Evolutionary conservation across 2,113 vertebrate genomes (phyloP).

Genomic region (Progne subis): DNA sequence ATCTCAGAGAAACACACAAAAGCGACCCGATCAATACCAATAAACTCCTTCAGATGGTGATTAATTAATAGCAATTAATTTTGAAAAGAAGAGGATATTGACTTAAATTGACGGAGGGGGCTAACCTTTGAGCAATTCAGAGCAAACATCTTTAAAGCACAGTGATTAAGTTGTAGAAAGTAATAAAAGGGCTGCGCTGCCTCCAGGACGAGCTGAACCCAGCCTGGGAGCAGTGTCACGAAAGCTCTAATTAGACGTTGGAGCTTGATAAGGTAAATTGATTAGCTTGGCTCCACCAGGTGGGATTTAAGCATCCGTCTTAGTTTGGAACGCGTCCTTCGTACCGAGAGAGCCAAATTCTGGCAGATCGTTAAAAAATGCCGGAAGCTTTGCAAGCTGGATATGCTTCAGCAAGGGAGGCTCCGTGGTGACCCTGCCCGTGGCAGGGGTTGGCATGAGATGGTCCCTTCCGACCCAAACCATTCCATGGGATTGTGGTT

Average conservation of each 20-base stretch:
- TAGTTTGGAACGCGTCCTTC: neutral
- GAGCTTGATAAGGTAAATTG: conserved; percentile 20
- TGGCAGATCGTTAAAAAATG: neutral
- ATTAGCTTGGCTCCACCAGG: neutral
- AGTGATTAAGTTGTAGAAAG: conserved; percentile 68
- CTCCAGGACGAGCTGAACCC: neutral
- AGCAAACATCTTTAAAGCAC: conserved; percentile 58
- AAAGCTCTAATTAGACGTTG: neutral
- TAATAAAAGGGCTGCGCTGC: conserved; percentile 30
- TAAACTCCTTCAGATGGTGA: conserved; percentile 66
- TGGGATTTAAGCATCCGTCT: neutral
- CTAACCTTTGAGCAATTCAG: conserved; percentile 63
- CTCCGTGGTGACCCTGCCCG: rapidly evolving
- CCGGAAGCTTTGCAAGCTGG: neutral
- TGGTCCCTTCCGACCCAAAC: neutral
- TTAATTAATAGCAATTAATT: conserved; percentile 75
- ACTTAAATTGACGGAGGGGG: conserved; percentile 62
- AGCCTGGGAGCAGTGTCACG: neutral
- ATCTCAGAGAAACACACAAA: conserved; percentile 47
- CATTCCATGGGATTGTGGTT: neutral
- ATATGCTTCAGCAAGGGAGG: neutral
- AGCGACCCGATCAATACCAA: conserved; percentile 64
- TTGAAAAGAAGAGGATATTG: conserved; percentile 69
- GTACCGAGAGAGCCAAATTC: neutral
- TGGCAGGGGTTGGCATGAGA: neutral